phyloP scores from a whole-genome alignment of 23 tunicate species.

The Phallusia fumigata region DNA sequence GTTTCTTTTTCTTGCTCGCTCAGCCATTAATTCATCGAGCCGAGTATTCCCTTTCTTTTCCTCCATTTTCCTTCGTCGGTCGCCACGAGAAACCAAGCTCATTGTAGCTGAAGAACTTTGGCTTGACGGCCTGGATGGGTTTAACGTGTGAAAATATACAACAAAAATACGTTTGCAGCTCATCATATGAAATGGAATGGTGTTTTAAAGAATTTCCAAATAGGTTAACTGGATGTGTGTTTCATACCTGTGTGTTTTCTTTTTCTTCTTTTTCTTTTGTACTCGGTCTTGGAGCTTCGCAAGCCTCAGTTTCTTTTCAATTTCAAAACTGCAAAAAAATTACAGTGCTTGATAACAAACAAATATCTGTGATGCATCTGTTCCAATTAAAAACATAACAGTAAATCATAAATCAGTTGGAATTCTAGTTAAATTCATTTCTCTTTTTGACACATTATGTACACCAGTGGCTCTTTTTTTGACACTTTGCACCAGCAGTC shows the following conservation, averaged over 20 bases:
- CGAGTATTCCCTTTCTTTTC: conserved; percentile 69
- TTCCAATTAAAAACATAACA: too few species aligned
- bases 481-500: too few species aligned
- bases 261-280: conserved; percentile 40
- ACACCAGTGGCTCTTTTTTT: too few species aligned
- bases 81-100: conserved; percentile 21
- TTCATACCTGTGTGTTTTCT: conserved; percentile 21
- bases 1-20: conserved; percentile 79
- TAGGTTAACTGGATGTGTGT: too few species aligned
- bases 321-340: conserved; percentile 61
- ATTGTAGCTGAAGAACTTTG: not conserved
- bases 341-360: not conserved
- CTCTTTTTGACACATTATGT: too few species aligned
- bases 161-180: too few species aligned
- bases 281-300: conserved; percentile 63
- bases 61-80: conserved; percentile 70
- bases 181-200: too few species aligned
- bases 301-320: conserved; percentile 88
- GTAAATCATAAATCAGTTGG: too few species aligned
- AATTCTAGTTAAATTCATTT: too few species aligned
- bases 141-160: not conserved
- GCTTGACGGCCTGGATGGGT: not conserved
- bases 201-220: too few species aligned
- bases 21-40: conserved; percentile 80
- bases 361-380: too few species aligned